Percentiles rank a stretch among this genome's conserved stretches.
phyloP scores from a whole-genome alignment of 2,888 invertebrate genomes.

The Sphaerophoria taeniata region DNA sequence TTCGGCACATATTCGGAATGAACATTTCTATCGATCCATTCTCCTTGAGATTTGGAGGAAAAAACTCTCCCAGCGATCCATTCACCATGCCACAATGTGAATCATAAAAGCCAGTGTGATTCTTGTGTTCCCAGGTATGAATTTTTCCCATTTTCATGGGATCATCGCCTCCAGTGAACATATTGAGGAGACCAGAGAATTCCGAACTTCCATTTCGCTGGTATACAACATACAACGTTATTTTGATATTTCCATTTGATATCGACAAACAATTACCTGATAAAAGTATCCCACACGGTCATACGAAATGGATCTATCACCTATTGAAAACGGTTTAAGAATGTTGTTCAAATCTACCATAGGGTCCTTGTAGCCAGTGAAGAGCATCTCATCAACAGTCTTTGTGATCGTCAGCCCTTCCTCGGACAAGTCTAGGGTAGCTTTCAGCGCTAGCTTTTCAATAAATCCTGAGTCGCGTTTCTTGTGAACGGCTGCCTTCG shows the following conservation, averaged over 20 bases:
- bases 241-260: background rate
- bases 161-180: slow-evolving; percentile 88
- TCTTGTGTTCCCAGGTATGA: slow-evolving; percentile 88
- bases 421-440: slow-evolving; percentile 84
- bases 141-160: slow-evolving; percentile 88
- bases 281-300: slow-evolving; percentile 94
- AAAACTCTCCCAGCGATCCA: slow-evolving; percentile 92
- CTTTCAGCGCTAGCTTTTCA: slow-evolving; percentile 84
- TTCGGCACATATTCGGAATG: slow-evolving; percentile 90
- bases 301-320: slow-evolving; percentile 84
- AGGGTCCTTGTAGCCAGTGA: slow-evolving; percentile 90
- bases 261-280: slow-evolving; percentile 81
- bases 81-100: slow-evolving; percentile 85
- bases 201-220: slow-evolving; percentile 90
- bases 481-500: slow-evolving; percentile 82
- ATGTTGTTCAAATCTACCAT: slow-evolving; percentile 86
- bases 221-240: slow-evolving; percentile 76
- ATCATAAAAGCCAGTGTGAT: slow-evolving; percentile 84
- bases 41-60: slow-evolving; percentile 86
- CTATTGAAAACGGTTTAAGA: slow-evolving; percentile 83
- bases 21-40: slow-evolving; percentile 86
- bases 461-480: slow-evolving; percentile 84
- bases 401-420: slow-evolving; percentile 85
- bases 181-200: slow-evolving; percentile 90
- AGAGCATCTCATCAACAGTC: slow-evolving; percentile 88